Percentiles rank a stretch among this genome's conserved stretches.
Conservation (phyloP, 2,113 vertebrate species). For the Zootoca vivipara region DNA sequence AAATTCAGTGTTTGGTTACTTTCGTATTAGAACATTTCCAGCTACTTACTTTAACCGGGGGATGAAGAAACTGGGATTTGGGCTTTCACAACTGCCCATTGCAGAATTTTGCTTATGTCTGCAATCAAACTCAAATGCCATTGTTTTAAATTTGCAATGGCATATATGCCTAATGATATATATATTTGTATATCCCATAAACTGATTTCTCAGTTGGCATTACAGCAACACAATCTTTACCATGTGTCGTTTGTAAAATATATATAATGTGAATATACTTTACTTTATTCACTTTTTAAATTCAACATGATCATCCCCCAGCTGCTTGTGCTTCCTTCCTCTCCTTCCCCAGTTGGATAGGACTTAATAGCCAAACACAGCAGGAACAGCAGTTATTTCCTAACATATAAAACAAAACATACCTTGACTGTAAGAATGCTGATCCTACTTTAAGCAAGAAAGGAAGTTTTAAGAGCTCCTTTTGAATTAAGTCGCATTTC, state of each 20-base stretch:
- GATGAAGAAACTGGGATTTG: not conserved
- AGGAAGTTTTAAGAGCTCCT: slow-evolving; percentile 12
- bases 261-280: not conserved
- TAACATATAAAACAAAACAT: not conserved
- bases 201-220: not conserved
- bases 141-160: not conserved
- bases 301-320: not conserved
- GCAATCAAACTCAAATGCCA: not conserved
- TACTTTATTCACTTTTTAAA: not conserved
- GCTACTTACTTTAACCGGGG: not conserved
- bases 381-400: not conserved
- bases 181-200: not conserved
- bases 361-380: not conserved
- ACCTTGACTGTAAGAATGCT: not conserved
- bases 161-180: not conserved
- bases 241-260: not conserved
- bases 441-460: slow-evolving; percentile 1
- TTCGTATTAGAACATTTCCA: not conserved
- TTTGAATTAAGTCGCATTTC: slow-evolving; percentile 14
- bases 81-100: not conserved
- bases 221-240: not conserved
- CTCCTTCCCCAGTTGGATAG: not conserved
- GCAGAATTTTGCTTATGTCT: not conserved
- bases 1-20: not conserved
- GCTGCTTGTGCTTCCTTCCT: not conserved